phyloP scores from a whole-genome alignment of 2,888 invertebrate genomes.

The Lamproptera curius region DNA sequence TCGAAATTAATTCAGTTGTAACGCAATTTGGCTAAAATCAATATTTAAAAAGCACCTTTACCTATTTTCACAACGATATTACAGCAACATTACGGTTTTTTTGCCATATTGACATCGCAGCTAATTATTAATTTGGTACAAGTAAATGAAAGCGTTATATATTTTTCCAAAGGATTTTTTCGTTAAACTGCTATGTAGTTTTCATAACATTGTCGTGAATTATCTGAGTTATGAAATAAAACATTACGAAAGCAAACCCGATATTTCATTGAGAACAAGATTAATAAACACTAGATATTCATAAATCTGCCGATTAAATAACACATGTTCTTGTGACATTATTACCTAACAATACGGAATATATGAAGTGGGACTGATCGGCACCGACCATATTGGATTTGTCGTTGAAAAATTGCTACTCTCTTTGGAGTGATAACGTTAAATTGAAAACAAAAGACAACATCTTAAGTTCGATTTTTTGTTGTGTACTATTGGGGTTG shows the following conservation, averaged over 20 bases:
- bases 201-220: background rate
- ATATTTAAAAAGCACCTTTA: constrained; percentile 13
- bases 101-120: constrained; percentile 6
- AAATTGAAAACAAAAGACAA: background rate
- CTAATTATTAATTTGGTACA: constrained; percentile 3
- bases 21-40: constrained; percentile 10
- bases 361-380: background rate
- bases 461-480: no score
- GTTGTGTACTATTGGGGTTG: constrained; percentile 1
- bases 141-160: background rate
- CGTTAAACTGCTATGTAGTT: background rate
- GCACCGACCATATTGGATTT: background rate
- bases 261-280: background rate
- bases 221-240: background rate
- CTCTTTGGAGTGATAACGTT: background rate
- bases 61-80: constrained; percentile 21
- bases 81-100: constrained; percentile 13
- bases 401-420: background rate
- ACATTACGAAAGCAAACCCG: background rate
- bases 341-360: background rate
- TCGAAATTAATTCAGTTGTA: constrained; percentile 16
- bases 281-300: background rate
- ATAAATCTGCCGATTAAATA: background rate
- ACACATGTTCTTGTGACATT: background rate
- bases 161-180: no score